Evolutionary conservation across 2,113 vertebrate species (phyloP), one percentile per base, ranked within the genome.

Genomic region (Myanophis thanlyinensis): DNA sequence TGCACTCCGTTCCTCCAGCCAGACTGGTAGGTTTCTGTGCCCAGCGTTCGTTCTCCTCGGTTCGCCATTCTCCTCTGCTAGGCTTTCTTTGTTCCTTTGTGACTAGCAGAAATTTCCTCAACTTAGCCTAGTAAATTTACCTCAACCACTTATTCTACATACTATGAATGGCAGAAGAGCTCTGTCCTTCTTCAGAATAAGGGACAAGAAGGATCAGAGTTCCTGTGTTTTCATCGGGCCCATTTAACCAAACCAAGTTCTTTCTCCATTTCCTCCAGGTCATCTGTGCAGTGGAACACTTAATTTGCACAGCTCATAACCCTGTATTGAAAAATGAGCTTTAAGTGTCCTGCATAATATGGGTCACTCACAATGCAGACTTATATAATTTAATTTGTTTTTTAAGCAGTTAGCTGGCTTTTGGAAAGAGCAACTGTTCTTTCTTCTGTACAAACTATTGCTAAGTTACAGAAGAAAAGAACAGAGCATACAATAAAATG

Each of bases 321-420:
- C 23, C 94, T 95, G 93, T 96, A 88, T 46, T 40, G 67, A 89
- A 96, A 89, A 93, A 15, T 5, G 0, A 0, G 47, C 93, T 95
- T 93, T 89, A 89, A 94, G 84, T 87, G 86, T 80, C 91, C 94
- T 91, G 59, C 62, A 7, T 93, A 40, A 92, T 94, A 86, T 91
- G 94, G 89, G 94, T 93, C 94, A 94, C 95, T 96, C 96, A 95
- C 93, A 96, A 94, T 91, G 84, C 90, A 95, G 91, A 95, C 92
- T 93, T 96, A 95, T 96, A 91, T 91, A 92, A 86, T 95, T 94
- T 93, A 94, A 96, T 96, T 95, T 94, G 95, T 95, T 95, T 86
- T 95, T 94, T 95, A 89, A 93, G 93, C 92, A 93, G 90, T 0
- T 1, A 59, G 59, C 94, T 92, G 96, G 95, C 40, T 44, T 86